These are phyloP conservation scores for Drosophila vallismaia DNA, from an alignment of 2,888 invertebrate genomes.

Conservation along the genomic window DNA sequence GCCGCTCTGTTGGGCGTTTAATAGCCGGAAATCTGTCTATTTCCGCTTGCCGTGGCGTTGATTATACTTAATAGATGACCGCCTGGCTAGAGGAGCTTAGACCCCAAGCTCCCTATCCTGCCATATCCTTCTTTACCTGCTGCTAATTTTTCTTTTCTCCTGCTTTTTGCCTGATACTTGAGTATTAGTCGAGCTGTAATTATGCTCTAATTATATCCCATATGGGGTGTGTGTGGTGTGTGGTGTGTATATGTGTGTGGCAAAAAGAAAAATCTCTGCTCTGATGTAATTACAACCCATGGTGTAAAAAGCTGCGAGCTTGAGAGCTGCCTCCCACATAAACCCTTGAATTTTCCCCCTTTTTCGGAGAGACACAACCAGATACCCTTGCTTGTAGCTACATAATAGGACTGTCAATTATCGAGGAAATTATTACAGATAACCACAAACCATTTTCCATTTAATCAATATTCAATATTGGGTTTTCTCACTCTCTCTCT, in stretches of 20 bases:
- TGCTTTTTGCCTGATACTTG: constrained; percentile 56
- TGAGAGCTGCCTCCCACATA: constrained; percentile 24
- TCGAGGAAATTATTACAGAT: constrained; percentile 20
- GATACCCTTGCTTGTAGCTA: constrained; percentile 40
- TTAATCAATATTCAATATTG: constrained; percentile 20
- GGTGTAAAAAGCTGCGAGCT: constrained; percentile 54
- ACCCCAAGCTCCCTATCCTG: not conserved
- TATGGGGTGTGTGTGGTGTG: constrained; percentile 35
- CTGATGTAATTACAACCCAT: constrained; percentile 66
- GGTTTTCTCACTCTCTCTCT: constrained; percentile 10
- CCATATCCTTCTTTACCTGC: constrained; percentile 20
- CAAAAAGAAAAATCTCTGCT: constrained; percentile 66
- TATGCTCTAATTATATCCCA: constrained; percentile 75
- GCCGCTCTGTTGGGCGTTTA: constrained; percentile 74
- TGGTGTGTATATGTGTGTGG: constrained; percentile 25
- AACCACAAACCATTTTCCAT: constrained; percentile 11
- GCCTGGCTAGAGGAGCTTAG: constrained; percentile 50
- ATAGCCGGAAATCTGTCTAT: constrained; percentile 80
- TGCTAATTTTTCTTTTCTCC: constrained; percentile 68
- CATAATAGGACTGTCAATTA: constrained; percentile 39
- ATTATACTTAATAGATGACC: constrained; percentile 80
- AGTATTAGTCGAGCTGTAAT: constrained; percentile 74
- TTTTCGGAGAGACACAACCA: not conserved
- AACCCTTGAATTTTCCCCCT: constrained; percentile 41
- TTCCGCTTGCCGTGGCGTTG: constrained; percentile 77